Conservation (phyloP, 1,140 invertebrate species). For the Paramacrobiotus metropolitanus region DNA sequence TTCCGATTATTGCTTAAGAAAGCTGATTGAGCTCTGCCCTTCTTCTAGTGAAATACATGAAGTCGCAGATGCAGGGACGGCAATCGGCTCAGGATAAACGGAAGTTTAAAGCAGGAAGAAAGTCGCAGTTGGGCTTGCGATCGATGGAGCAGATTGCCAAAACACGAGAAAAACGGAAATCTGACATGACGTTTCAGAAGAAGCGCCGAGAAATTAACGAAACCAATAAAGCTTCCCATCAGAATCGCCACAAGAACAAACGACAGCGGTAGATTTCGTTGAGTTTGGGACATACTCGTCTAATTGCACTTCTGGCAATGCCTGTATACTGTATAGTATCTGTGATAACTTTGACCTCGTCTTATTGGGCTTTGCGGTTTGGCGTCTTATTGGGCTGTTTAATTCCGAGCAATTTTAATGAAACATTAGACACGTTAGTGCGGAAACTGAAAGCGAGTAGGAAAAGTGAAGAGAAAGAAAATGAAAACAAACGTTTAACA, state of each 20-base stretch:
- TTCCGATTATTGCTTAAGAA: background rate
- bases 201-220: slow-evolving; percentile 1
- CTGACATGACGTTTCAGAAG: background rate
- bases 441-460: too few species aligned
- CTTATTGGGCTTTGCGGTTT: too few species aligned
- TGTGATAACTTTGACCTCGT: too few species aligned
- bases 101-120: slow-evolving; percentile 13
- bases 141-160: slow-evolving; percentile 2
- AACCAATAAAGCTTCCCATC: slow-evolving; percentile 10
- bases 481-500: too few species aligned
- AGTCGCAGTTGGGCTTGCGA: background rate
- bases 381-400: too few species aligned
- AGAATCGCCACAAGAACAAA: slow-evolving; percentile 15
- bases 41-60: background rate
- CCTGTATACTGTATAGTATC: too few species aligned
- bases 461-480: too few species aligned
- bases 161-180: slow-evolving; percentile 4
- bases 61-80: slow-evolving; percentile 32
- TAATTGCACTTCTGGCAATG: too few species aligned
- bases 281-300: too few species aligned
- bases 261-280: slow-evolving; percentile 9
- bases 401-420: too few species aligned
- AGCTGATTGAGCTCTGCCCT: slow-evolving; percentile 11
- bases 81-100: slow-evolving; percentile 17
- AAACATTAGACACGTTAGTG: too few species aligned